phyloP scores from a whole-genome alignment of 92 coral and sea anemone genomes.

The Heliopora coerulea region DNA sequence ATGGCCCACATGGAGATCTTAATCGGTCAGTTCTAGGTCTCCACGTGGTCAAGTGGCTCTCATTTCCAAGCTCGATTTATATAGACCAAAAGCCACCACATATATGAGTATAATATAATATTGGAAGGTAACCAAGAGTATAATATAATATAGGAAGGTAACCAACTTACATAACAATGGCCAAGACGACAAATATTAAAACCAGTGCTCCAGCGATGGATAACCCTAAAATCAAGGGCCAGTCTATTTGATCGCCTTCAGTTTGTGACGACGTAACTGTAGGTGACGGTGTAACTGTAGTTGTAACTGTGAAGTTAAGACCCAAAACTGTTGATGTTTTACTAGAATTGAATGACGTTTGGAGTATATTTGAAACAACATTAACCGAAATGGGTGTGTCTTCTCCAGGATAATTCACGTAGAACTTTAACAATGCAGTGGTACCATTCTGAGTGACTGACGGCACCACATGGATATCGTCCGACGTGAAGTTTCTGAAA shows the following conservation, averaged over 20 bases:
- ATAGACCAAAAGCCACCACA: no score
- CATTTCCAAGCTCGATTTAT: no score
- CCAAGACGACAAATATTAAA: constrained; percentile 5
- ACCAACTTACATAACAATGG: constrained; percentile 31
- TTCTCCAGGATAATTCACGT: constrained; percentile 5
- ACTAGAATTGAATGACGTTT: no score
- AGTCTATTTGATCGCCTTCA: constrained; percentile 10
- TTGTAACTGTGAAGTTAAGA: background rate
- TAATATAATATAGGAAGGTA: no score
- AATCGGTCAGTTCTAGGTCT: no score
- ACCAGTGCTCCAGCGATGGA: constrained; percentile 31
- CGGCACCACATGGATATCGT: background rate
- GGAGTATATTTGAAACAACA: no score
- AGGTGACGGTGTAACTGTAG: background rate
- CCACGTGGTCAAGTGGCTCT: no score
- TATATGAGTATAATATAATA: no score
- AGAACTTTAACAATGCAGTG: background rate
- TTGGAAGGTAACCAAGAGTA: no score
- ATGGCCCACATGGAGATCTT: no score
- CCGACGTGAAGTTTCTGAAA: background rate
- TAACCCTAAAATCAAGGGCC: constrained; percentile 34
- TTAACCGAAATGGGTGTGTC: background rate
- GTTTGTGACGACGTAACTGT: no score
- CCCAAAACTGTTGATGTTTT: background rate
- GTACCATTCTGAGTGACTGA: background rate